Base-by-base conservation (phyloP, 2,797 vertebrate species). In the Tadarida brasiliensis region DNA sequence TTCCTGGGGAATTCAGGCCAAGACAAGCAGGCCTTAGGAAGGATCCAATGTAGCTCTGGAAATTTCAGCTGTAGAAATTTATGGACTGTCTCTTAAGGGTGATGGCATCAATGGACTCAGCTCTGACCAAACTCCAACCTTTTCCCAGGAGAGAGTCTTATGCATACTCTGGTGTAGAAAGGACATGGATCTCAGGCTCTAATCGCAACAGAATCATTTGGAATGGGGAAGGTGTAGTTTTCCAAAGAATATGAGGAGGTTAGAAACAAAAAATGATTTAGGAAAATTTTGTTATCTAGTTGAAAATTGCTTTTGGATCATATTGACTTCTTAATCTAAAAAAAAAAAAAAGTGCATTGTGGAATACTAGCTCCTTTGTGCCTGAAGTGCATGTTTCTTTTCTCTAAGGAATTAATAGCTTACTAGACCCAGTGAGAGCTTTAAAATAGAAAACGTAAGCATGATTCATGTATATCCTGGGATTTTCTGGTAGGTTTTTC, bases 391-490 rank as follows among this genome's bases (percentile, higher is more conserved):
- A 91, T 17, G 5, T 57, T 84, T 86, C 51, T 92, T 87, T 94
- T 20, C 44, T 82, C 35, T 57, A 70, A 68, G 39, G 8, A 61
- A 56, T 84, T 71, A 82, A 19, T 11, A 54, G 7, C 11, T 85
- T 61, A 56, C 22, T 61, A 83, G 22, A 39, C 26, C 26, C 77
- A 22, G 17, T 57, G 51, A 76, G 14, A 91, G 39, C 15, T 54
- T 96, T 89, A 90, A 92, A 67, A 86, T 67, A 93, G 30, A 74
- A 91, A 91, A 83, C 1, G 26, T 71, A 91, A 91, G 6, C 54
- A 80, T 90, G 82, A 90, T 63, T 90, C 51, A 54, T 0, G 1
- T 80, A 63, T 76, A 71, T 83, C 65, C 77, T 35, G 28, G 33
- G 7, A 67, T 91, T 90, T 82, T 68, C 61, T 85, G 30, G 2